Evolutionary conservation across 1,140 invertebrate genomes (phyloP).

Genomic region (Penaeus chinensis): DNA sequence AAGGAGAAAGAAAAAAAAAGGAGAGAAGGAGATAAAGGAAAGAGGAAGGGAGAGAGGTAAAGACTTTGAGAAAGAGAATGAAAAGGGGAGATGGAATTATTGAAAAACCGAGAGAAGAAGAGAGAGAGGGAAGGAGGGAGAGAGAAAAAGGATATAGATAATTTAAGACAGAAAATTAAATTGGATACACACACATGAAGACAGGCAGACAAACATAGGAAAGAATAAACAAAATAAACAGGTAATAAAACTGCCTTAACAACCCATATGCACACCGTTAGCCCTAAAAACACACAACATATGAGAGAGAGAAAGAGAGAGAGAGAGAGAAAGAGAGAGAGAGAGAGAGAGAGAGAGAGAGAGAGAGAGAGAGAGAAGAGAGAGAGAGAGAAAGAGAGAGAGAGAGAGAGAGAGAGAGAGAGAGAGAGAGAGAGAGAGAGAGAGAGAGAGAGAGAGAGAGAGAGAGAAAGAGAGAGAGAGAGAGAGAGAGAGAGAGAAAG

Average conservation of each 20-base stretch:
- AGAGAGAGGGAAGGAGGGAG: too few species aligned
- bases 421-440: neutral
- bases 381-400: neutral
- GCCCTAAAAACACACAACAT: neutral
- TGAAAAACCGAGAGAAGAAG: neutral
- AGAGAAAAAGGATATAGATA: too few species aligned
- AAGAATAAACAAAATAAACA: neutral
- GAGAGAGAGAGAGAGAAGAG: too few species aligned
- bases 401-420: too few species aligned
- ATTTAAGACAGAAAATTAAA: too few species aligned
- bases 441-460: neutral
- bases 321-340: too few species aligned
- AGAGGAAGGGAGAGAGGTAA: neutral
- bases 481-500: conserved; percentile 9
- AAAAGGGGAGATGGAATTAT: neutral
- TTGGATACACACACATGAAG: too few species aligned
- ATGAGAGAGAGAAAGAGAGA: neutral
- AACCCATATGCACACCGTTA: too few species aligned
- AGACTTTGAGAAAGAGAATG: neutral
- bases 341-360: too few species aligned
- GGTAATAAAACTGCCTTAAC: too few species aligned
- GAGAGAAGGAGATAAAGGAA: conserved; percentile 1
- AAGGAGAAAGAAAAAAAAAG: neutral
- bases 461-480: conserved; percentile 9
- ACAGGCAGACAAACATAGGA: too few species aligned